Evolutionary conservation across 2,888 invertebrate species (phyloP).

Genomic region (Coelopa pilipes): DNA sequence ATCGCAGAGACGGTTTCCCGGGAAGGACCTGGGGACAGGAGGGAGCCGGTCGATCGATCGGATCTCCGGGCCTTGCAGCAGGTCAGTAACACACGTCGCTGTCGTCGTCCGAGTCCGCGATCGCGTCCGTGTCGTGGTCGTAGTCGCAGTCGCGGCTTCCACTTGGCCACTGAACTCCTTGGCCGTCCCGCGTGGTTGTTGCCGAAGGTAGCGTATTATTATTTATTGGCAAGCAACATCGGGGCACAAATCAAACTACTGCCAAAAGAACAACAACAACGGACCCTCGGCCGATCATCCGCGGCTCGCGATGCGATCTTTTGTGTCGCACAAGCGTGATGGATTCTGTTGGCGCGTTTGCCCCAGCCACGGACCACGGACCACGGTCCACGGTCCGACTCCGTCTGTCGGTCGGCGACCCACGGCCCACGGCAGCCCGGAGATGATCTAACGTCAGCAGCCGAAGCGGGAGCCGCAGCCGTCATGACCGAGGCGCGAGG

Average conservation of each 20-base stretch:
- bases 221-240: slow-evolving; percentile 19
- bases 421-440: slow-evolving; percentile 10
- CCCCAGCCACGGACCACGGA: not conserved
- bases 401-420: too few species aligned
- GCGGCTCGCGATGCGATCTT: slow-evolving; percentile 23
- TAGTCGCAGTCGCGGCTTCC: not conserved
- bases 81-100: slow-evolving; percentile 19
- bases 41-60: too few species aligned
- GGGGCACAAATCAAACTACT: slow-evolving; percentile 12
- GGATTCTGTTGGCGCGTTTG: slow-evolving; percentile 25
- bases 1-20: too few species aligned
- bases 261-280: not conserved
- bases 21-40: too few species aligned
- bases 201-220: slow-evolving; percentile 28
- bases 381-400: too few species aligned
- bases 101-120: not conserved
- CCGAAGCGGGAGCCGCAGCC: slow-evolving; percentile 38
- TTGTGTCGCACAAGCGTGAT: slow-evolving; percentile 33
- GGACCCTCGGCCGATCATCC: not conserved
- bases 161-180: slow-evolving; percentile 14
- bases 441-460: slow-evolving; percentile 10
- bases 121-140: not conserved
- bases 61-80: slow-evolving; percentile 6
- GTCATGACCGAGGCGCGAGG: slow-evolving; percentile 4
- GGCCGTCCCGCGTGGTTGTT: slow-evolving; percentile 5